Percentiles rank a stretch among this genome's conserved stretches.
Conservation (phyloP, 2,113 vertebrate genomes). For the Calyptomena viridis region DNA sequence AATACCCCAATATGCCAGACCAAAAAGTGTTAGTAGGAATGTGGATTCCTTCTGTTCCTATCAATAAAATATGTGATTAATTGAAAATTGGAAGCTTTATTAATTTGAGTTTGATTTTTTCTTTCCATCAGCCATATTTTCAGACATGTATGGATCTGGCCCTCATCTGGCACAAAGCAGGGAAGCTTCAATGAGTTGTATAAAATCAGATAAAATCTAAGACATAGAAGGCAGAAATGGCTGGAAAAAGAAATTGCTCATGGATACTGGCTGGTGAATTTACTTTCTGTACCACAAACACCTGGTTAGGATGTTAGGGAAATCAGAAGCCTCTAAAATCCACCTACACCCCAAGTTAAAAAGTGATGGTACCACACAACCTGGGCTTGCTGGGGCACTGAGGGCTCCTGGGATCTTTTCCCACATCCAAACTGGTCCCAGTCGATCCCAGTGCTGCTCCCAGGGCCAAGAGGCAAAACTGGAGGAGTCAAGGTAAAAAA, state of each 20-base stretch:
- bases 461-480: background rate
- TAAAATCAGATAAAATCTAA: background rate
- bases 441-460: background rate
- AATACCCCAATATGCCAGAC: constrained; percentile 47
- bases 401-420: background rate
- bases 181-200: background rate
- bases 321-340: background rate
- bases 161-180: background rate
- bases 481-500: background rate
- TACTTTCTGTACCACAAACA: background rate
- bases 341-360: rapidly evolving
- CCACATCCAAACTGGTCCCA: background rate
- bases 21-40: background rate
- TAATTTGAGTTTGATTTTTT: constrained; percentile 2
- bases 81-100: constrained; percentile 44
- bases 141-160: background rate
- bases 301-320: background rate
- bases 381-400: background rate
- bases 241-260: background rate
- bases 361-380: background rate
- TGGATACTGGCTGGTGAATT: background rate
- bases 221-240: background rate
- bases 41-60: constrained; percentile 27
- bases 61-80: constrained; percentile 58
- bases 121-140: background rate